Percentiles rank a stretch among this genome's conserved stretches.
Evolutionary conservation across 1,140 invertebrate genomes (phyloP).

Genomic region (Aricia agestis): DNA sequence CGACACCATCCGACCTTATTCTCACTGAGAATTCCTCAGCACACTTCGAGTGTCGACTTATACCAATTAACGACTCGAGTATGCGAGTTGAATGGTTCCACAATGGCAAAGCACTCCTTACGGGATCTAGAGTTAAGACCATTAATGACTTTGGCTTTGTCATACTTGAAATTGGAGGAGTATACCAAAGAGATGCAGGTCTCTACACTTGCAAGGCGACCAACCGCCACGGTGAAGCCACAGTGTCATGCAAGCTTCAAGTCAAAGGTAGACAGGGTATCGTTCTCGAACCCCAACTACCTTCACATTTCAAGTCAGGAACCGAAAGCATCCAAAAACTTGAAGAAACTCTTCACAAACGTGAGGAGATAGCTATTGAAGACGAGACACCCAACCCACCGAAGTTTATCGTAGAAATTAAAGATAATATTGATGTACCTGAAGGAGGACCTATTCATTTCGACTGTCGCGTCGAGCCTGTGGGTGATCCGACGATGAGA

Average conservation of each 20-base stretch:
- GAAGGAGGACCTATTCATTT: conserved; percentile 94
- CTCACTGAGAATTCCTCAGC: conserved; percentile 93
- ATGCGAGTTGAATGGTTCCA: conserved; percentile 98
- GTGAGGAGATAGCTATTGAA: conserved; percentile 86
- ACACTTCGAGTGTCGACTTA: conserved; percentile 93
- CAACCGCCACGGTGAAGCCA: conserved; percentile 93
- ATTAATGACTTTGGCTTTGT: conserved; percentile 97
- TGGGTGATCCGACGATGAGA: conserved; percentile 89
- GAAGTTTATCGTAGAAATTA: conserved; percentile 89
- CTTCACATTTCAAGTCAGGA: conserved; percentile 88
- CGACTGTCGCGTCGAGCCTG: conserved; percentile 92
- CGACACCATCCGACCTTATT: conserved; percentile 88
- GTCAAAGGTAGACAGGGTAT: conserved; percentile 91
- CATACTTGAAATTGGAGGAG: conserved; percentile 92
- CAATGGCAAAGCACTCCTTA: conserved; percentile 92
- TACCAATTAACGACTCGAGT: conserved; percentile 93
- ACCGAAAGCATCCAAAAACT: conserved; percentile 93
- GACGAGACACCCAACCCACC: conserved; percentile 92
- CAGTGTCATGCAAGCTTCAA: conserved; percentile 89
- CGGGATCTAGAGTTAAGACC: conserved; percentile 92
- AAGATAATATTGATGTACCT: conserved; percentile 87
- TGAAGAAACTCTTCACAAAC: conserved; percentile 92
- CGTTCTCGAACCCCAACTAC: conserved; percentile 92
- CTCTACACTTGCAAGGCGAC: conserved; percentile 94
- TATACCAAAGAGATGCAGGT: conserved; percentile 91